Evolutionary conservation across 2,797 vertebrate species (phyloP), one percentile per base, ranked within the genome.

Genomic region (Phalloptychus januarius): DNA sequence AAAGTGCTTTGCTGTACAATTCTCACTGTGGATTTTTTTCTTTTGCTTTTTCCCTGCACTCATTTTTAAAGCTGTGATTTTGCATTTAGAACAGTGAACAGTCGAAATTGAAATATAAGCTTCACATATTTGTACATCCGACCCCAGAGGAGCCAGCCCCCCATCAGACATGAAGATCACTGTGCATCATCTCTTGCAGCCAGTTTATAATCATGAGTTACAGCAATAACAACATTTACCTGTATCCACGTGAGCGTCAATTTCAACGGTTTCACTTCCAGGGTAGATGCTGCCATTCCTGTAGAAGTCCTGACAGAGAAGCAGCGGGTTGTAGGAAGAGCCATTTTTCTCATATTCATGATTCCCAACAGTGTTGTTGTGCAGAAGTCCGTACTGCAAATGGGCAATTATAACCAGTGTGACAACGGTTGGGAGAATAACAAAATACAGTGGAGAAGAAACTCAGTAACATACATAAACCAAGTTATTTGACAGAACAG

Each of bases 211-310:
- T 48, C 25, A 15, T n/a, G 0, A 23, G 20, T n/a, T 42, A 10
- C 5, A 36, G 23, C 52, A 52, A 28, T n/a, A 75, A 23, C n/a
- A 5, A 48, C 23, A 0, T 70, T 40, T 91, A 98, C 98, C 96
- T 25, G 91, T 96, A 74, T 97, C 94, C 77, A 99, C 95, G 67
- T 96, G 81, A 40, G 96, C 94, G 76, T 99, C 96, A 33, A 99
- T 98, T 90, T 97, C 95, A 91, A 99, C 97, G 70, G 96, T 98
- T 18, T 98, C 97, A 0, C 96, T 98, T 83, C 94, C 97, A 45
- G 98, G 96, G 44, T 86, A 97, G 87, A 99, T 95, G 87, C 86
- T 95, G 31, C 96, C 97, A 44, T 92, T 94, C 83, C 93, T 97
- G 94, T 98, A 99, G 90, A 96, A 98, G 56, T 96, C 92, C 89